These are phyloP conservation scores for Alca torda DNA, from an alignment of 2,797 vertebrate genomes.

Conservation along the genomic window DNA sequence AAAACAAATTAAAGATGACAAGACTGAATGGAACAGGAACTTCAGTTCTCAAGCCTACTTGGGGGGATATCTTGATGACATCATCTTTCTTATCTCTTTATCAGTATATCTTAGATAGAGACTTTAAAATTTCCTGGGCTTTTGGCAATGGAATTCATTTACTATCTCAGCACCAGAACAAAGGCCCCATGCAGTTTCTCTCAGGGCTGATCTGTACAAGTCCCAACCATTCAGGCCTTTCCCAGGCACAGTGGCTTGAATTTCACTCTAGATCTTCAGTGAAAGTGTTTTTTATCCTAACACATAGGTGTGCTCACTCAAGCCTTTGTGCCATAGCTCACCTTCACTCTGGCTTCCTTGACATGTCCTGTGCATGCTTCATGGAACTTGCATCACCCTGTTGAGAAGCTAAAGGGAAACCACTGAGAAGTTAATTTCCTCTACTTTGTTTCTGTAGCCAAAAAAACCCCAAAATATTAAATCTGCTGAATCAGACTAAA, in stretches of 20 bases:
- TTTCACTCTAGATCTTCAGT: not conserved
- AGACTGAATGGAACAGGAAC: not conserved
- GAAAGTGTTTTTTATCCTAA: not conserved
- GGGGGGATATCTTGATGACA: not conserved
- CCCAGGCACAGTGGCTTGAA: not conserved
- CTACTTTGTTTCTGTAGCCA: not conserved
- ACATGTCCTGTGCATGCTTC: not conserved
- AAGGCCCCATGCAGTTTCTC: not conserved
- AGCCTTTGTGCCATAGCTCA: not conserved
- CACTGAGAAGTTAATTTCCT: not conserved
- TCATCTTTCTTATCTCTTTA: not conserved
- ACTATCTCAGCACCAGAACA: not conserved
- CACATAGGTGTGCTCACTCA: not conserved
- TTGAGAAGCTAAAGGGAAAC: not conserved
- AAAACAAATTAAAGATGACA: not conserved
- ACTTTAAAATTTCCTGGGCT: not conserved
- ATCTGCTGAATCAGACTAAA: not conserved
- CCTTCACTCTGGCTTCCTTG: not conserved
- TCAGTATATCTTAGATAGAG: not conserved
- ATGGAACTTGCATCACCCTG: not conserved
- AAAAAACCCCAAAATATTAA: not conserved
- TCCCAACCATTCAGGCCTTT: not conserved
- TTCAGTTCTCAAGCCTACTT: not conserved
- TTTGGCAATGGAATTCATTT: not conserved
- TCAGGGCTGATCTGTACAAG: not conserved